Conservation (phyloP, 2,113 vertebrate species). For the Paedocypris sp. region DNA sequence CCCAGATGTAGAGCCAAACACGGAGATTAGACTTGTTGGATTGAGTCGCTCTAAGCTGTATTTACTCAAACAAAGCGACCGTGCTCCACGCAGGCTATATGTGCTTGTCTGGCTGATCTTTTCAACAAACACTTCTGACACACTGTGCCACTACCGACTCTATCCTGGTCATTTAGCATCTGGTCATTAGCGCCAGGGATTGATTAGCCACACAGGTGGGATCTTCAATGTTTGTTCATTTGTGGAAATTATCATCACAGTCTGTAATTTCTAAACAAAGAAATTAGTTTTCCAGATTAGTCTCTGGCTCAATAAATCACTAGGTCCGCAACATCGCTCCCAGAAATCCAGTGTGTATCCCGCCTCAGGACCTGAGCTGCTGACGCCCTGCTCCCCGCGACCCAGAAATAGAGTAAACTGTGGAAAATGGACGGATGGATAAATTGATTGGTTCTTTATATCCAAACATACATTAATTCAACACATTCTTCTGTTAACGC, state of each 20-base stretch:
- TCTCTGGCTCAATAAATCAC: too few relatives aligned
- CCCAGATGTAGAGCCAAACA: constrained; percentile 3
- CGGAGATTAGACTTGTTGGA: constrained; percentile 25
- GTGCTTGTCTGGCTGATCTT: not conserved
- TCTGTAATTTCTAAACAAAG: too few relatives aligned
- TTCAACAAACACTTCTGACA: not conserved
- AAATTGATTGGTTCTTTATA: too few relatives aligned
- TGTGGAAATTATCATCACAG: not conserved
- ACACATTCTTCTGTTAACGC: too few relatives aligned
- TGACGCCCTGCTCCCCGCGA: too few relatives aligned
- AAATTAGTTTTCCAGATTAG: too few relatives aligned
- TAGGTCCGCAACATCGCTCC: too few relatives aligned
- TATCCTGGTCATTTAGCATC: not conserved
- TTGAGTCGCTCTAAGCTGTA: constrained; percentile 17
- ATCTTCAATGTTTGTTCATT: constrained; percentile 17
- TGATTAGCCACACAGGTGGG: not conserved
- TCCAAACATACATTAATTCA: too few relatives aligned
- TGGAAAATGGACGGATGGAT: too few relatives aligned
- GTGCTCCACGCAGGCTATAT: not conserved
- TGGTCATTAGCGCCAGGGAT: not conserved
- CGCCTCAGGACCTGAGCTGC: too few relatives aligned
- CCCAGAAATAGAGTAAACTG: too few relatives aligned
- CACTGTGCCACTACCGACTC: not conserved
- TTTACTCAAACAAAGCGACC: constrained; percentile 21
- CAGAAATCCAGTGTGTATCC: too few relatives aligned